These are phyloP conservation scores for Sander lucioperca DNA, from an alignment of 2,113 vertebrate species.

Conservation along the genomic window DNA sequence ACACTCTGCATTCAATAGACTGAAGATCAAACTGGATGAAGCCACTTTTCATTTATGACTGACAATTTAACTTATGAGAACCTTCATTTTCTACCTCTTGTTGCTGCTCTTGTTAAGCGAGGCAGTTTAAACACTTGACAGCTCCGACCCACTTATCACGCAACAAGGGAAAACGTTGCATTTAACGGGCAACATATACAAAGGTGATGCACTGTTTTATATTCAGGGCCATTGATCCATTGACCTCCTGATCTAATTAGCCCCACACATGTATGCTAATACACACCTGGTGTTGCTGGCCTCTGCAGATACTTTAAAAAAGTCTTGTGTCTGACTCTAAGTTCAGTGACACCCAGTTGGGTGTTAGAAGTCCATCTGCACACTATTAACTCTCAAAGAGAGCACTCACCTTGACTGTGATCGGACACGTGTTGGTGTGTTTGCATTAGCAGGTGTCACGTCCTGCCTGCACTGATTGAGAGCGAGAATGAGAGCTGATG, in stretches of 20 bases:
- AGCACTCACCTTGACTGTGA: constrained; percentile 48
- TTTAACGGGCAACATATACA: constrained; percentile 44
- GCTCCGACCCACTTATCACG: constrained; percentile 53
- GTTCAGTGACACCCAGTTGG: constrained; percentile 34
- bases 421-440: constrained; percentile 53
- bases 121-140: constrained; percentile 20
- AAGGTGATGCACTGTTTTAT: constrained; percentile 43
- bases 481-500: constrained; percentile 51
- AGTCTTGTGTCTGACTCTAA: constrained; percentile 13
- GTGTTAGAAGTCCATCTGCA: constrained; percentile 65
- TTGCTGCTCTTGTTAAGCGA: constrained; percentile 36
- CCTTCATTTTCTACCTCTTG: constrained; percentile 45
- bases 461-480: constrained; percentile 44
- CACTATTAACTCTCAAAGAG: constrained; percentile 44
- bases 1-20: neutral
- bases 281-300: constrained; percentile 20
- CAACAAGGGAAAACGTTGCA: constrained; percentile 46
- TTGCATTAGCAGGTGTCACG: constrained; percentile 52
- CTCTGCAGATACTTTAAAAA: constrained; percentile 49
- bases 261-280: constrained; percentile 12
- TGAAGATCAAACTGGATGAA: constrained; percentile 24
- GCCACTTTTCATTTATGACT: constrained; percentile 19
- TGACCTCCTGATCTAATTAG: constrained; percentile 66
- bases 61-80: neutral
- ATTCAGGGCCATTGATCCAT: constrained; percentile 60